phyloP scores from a whole-genome alignment of 2,113 vertebrate genomes.

The Charadrius vociferus region DNA sequence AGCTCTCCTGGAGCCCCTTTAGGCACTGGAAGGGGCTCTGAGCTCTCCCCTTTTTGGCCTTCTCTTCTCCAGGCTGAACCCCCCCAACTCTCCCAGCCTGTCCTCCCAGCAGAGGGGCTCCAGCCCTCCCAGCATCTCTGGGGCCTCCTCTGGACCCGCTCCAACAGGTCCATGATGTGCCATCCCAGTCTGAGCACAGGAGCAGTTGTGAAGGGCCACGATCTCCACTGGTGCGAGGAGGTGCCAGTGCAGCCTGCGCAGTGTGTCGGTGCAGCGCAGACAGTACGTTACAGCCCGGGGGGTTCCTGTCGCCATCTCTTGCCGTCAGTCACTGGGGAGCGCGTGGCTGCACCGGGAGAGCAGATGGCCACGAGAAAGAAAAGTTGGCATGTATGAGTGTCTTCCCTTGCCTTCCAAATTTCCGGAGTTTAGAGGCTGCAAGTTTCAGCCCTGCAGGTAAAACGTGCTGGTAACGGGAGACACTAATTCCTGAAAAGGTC shows the following conservation, averaged over 20 bases:
- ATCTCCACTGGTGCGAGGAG: not conserved
- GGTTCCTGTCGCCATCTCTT: not conserved
- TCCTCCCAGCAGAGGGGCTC: too few species aligned
- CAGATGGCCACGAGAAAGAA: not conserved
- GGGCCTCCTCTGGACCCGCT: too few species aligned
- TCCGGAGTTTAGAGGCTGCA: not conserved
- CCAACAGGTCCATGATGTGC: not conserved
- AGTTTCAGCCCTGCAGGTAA: not conserved
- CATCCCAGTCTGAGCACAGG: not conserved
- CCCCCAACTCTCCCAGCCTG: too few species aligned
- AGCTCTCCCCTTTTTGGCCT: too few species aligned
- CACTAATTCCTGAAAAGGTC: not conserved
- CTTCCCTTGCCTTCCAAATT: not conserved
- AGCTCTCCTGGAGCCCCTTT: too few species aligned
- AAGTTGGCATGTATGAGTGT: not conserved
- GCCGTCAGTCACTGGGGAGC: too few species aligned
- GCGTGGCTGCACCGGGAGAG: not conserved
- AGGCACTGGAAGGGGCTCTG: too few species aligned
- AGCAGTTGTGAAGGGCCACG: too few species aligned
- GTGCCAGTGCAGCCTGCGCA: fast-evolving
- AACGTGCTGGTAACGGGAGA: not conserved
- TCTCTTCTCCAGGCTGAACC: too few species aligned
- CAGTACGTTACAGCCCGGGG: not conserved
- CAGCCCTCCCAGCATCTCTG: too few species aligned
- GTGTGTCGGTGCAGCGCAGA: fast-evolving